Evolutionary conservation across 2,888 invertebrate genomes (phyloP).

Genomic region (Drosophila lutescens): DNA sequence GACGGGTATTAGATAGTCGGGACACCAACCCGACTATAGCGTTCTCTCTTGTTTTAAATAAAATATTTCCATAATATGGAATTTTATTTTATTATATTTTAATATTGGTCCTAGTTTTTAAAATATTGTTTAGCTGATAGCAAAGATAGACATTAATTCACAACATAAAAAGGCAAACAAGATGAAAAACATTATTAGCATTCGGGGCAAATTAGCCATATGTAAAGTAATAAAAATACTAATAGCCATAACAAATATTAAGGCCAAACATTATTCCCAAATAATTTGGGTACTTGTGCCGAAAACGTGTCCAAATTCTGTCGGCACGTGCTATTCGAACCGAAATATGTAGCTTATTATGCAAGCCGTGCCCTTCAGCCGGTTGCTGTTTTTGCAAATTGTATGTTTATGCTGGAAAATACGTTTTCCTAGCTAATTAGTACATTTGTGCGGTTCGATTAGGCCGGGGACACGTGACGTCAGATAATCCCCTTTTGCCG

Average conservation of each 20-base stretch:
- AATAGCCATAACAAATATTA: conserved; percentile 11
- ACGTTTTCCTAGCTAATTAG: conserved; percentile 52
- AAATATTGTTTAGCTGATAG: background rate
- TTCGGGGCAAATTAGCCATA: background rate
- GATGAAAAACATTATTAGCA: background rate
- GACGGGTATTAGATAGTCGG: too few relatives aligned
- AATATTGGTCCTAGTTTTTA: background rate
- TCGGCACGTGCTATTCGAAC: conserved; percentile 28
- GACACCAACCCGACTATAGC: too few relatives aligned
- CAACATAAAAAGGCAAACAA: conserved; percentile 1
- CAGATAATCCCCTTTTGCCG: conserved; percentile 33
- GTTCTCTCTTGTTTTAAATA: too few relatives aligned
- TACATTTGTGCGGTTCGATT: conserved; percentile 51
- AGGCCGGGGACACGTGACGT: conserved; percentile 41
- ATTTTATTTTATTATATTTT: background rate
- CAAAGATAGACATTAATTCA: background rate
- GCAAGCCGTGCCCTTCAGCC: conserved; percentile 36
- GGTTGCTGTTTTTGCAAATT: conserved; percentile 48
- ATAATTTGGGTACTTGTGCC: conserved; percentile 24
- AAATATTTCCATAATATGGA: too few relatives aligned
- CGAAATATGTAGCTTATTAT: conserved; percentile 38
- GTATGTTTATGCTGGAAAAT: conserved; percentile 47
- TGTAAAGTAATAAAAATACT: conserved; percentile 18
- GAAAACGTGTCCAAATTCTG: conserved; percentile 33
- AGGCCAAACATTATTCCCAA: conserved; percentile 13